Evolutionary conservation across 1,140 invertebrate species (phyloP).

Genomic region (Myzus persicae): DNA sequence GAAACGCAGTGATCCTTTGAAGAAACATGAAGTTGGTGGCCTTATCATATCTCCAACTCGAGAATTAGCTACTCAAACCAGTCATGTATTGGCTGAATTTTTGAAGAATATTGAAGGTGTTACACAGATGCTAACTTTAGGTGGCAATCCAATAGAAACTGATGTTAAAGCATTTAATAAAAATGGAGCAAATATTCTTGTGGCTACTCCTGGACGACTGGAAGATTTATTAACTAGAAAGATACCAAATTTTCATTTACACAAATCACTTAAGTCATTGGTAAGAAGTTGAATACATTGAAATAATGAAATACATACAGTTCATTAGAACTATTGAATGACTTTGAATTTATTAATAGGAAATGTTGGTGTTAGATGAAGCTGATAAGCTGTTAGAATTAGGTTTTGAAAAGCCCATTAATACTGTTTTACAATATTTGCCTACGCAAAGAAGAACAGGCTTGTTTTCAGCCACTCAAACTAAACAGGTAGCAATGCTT

Average conservation of each 20-base stretch:
- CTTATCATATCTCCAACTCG: constrained; percentile 92
- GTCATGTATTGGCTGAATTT: constrained; percentile 76
- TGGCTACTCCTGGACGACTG: constrained; percentile 92
- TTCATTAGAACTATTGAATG: not conserved
- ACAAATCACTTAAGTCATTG: constrained; percentile 75
- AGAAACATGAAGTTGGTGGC: constrained; percentile 82
- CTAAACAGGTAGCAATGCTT: constrained; percentile 90
- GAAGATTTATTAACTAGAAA: constrained; percentile 81
- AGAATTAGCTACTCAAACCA: constrained; percentile 90
- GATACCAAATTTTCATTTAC: constrained; percentile 70
- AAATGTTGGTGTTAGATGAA: constrained; percentile 95
- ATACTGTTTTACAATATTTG: constrained; percentile 88
- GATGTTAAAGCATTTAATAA: constrained; percentile 76
- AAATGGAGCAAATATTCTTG: constrained; percentile 84
- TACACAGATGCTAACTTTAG: constrained; percentile 77
- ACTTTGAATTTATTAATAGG: constrained; percentile 68
- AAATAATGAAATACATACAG: too few species aligned
- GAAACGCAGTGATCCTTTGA: constrained; percentile 70
- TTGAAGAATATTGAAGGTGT: constrained; percentile 67
- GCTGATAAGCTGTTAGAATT: constrained; percentile 93
- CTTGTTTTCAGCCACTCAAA: constrained; percentile 98
- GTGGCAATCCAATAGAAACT: constrained; percentile 78
- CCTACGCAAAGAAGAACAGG: constrained; percentile 94
- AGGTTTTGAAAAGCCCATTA: constrained; percentile 88
- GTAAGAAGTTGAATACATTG: constrained; percentile 65